Conservation (phyloP, 2,797 vertebrate species). For the Tolypeutes matacus region DNA sequence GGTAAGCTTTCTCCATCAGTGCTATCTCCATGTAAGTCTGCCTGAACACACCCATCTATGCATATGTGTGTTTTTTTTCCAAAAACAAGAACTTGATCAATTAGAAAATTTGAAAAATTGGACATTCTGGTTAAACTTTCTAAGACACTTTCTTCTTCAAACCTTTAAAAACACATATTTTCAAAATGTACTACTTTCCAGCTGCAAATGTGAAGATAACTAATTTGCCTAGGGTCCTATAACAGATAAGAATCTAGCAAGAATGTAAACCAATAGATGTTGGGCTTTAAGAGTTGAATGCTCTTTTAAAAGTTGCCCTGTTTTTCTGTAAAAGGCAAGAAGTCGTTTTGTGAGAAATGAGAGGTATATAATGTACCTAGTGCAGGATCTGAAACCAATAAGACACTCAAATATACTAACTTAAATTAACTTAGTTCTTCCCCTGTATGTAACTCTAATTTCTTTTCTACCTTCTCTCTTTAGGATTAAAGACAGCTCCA, state of each 20-base stretch:
- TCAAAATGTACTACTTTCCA: not conserved
- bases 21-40: not conserved
- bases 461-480: not conserved
- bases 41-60: not conserved
- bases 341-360: not conserved
- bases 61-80: not conserved
- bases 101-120: not conserved
- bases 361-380: not conserved
- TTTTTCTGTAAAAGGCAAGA: not conserved
- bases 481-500: not conserved
- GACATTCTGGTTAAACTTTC: not conserved
- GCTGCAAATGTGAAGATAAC: not conserved
- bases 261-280: not conserved
- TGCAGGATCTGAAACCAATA: not conserved
- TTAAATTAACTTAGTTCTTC: not conserved
- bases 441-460: not conserved
- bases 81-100: not conserved
- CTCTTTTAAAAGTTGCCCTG: not conserved
- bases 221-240: constrained; percentile 11
- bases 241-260: not conserved
- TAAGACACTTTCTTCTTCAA: constrained; percentile 39
- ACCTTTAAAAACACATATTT: not conserved
- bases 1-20: not conserved
- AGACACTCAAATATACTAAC: not conserved
- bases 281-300: not conserved